Evolutionary conservation across 2,888 invertebrate species (phyloP).

Genomic region (Schrankia costaestrigalis): DNA sequence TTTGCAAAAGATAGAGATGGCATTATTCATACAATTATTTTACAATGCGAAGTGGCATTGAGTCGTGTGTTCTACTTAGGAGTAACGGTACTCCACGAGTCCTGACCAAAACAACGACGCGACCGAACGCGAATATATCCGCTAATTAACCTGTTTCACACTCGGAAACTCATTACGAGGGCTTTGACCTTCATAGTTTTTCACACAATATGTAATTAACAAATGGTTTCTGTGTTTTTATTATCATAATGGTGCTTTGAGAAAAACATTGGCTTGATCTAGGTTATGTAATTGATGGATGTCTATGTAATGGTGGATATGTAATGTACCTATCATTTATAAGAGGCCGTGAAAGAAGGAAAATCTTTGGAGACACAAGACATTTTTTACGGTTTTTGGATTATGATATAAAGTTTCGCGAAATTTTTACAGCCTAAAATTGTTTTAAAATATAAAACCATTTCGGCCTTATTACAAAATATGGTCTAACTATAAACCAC

Average conservation of each 20-base stretch:
- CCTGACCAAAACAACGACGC: slow-evolving; percentile 54
- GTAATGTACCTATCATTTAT: too few species aligned
- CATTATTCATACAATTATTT: slow-evolving; percentile 34
- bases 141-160: slow-evolving; percentile 58
- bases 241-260: slow-evolving; percentile 5
- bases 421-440: too few species aligned
- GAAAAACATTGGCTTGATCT: slow-evolving; percentile 25
- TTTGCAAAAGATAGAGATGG: too few species aligned
- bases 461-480: too few species aligned
- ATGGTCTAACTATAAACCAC: too few species aligned
- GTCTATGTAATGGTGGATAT: too few species aligned
- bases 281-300: slow-evolving; percentile 16
- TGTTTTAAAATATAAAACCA: too few species aligned
- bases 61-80: slow-evolving; percentile 51
- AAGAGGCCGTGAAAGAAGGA: too few species aligned
- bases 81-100: slow-evolving; percentile 52
- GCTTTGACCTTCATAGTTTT: slow-evolving; percentile 48
- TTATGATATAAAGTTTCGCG: too few species aligned
- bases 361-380: too few species aligned
- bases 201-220: slow-evolving; percentile 34
- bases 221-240: too few species aligned
- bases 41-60: slow-evolving; percentile 37
- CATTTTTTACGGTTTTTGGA: too few species aligned
- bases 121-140: slow-evolving; percentile 46
- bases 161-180: slow-evolving; percentile 45